Base-by-base conservation (phyloP, 2,797 vertebrate genomes). In the Acipenser oxyrinchus region DNA sequence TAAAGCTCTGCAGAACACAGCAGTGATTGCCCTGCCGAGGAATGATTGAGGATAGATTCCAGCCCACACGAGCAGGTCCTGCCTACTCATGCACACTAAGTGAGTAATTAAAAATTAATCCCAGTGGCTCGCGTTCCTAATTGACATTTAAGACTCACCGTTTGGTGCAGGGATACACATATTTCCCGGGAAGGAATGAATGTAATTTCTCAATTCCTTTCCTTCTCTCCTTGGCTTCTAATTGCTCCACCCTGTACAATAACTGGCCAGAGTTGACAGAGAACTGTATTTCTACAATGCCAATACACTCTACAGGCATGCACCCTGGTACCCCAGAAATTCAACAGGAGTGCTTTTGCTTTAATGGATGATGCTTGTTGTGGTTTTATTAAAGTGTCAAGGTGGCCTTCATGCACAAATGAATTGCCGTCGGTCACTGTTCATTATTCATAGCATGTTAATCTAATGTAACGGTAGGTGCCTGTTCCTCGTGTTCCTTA, bases 51-150 rank as follows among this genome's bases (percentile, higher is more conserved):
- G 13, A 58, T n/a, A 13, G 55, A 58, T 58, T 58, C 55, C 55
- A 58, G 55, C 55, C 55, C 55, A 58, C 11, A 58, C 6, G 9
- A 11, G 10, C 55, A n/a, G 55, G 55, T 13, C 55, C 10, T 58
- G 55, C 12, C 55, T n/a, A n/a, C 13, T 58, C 55, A 58, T 11
- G 5, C 55, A 58, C 55, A 58, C 7, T 58, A 58, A 12, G 55
- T 13, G 55, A 15, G 55, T 58, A 13, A 58, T 58, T 58, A 58
- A 58, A 58, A 58, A 58, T 58, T 58, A 11, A 58, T 58, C 55
- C 11, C 9, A 11, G 6, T 13, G 9, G 55, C 55, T 58, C 55
- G 55, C 1, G 1, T 58, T 13, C 13, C 55, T 58, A 58, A 58
- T 58, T 58, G 55, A 58, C 55, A 58, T 12, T 58, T 58, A 58